Conservation (phyloP, 2,888 invertebrate genomes). For the Ephialtes manifestator region DNA sequence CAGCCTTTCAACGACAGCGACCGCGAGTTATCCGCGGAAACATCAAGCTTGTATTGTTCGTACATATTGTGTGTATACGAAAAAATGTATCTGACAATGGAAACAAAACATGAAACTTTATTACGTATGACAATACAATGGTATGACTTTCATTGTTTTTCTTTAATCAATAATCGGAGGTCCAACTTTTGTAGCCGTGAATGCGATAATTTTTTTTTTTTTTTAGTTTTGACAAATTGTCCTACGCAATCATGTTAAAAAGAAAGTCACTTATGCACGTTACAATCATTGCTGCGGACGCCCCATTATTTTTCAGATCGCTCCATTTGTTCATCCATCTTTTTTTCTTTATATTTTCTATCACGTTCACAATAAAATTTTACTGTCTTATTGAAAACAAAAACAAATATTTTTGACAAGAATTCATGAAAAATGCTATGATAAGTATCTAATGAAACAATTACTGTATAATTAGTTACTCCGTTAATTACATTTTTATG, state of each 20-base stretch:
- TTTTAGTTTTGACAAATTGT: conserved; percentile 3
- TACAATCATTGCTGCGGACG: background rate
- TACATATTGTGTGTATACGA: conserved; percentile 19
- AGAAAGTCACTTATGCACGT: background rate
- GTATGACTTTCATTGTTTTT: conserved; percentile 8
- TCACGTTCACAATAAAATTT: too few relatives aligned
- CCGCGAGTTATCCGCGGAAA: conserved; percentile 10
- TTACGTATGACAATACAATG: background rate
- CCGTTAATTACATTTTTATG: too few relatives aligned
- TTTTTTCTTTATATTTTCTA: too few relatives aligned
- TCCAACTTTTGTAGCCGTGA: background rate
- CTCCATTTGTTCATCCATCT: too few relatives aligned
- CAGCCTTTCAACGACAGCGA: conserved; percentile 13
- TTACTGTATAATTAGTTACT: too few relatives aligned
- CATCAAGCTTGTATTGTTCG: conserved; percentile 32
- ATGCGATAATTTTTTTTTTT: conserved; percentile 5
- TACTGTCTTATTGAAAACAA: too few relatives aligned
- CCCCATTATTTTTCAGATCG: too few relatives aligned
- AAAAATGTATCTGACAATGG: conserved; percentile 20
- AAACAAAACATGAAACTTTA: conserved; percentile 16
- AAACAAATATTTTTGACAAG: too few relatives aligned
- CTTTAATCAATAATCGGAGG: background rate
- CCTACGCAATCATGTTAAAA: background rate
- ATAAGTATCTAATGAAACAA: too few relatives aligned
- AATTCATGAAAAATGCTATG: too few relatives aligned